Evolutionary conservation across 2,797 vertebrate genomes (phyloP).

Genomic region (Huso huso): DNA sequence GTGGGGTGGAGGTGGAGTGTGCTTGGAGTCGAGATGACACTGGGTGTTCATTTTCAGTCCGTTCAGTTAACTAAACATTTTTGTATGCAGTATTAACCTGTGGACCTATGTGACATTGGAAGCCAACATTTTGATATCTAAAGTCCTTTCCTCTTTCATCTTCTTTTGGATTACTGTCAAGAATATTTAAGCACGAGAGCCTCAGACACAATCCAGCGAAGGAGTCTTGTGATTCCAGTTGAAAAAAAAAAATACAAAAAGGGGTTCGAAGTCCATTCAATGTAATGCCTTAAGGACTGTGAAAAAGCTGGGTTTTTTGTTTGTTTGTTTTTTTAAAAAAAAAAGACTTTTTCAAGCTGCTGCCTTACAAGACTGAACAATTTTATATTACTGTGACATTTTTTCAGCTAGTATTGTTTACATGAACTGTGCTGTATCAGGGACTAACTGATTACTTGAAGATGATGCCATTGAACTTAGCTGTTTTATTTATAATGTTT

Average conservation of each 20-base stretch:
- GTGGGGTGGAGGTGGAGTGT: too few relatives aligned
- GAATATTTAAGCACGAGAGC: too few relatives aligned
- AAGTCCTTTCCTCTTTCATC: too few relatives aligned
- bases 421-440: conserved; percentile 67
- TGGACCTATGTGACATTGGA: background rate
- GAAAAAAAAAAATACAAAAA: background rate
- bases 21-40: too few relatives aligned
- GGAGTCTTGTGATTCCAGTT: too few relatives aligned
- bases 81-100: background rate
- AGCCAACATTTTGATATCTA: background rate
- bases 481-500: conserved; percentile 60
- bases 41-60: too few relatives aligned
- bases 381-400: conserved; percentile 49
- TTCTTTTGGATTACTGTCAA: too few relatives aligned
- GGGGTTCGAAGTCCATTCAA: background rate
- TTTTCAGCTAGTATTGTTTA: conserved; percentile 50
- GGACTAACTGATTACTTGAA: conserved; percentile 79
- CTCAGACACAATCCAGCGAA: too few relatives aligned
- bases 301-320: too few relatives aligned
- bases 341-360: conserved; percentile 50
- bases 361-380: conserved; percentile 52
- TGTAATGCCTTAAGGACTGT: conserved; percentile 4
- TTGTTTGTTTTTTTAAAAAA: too few relatives aligned
- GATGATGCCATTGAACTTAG: conserved; percentile 60
- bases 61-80: background rate